Percentiles rank a stretch among this genome's conserved stretches.
Evolutionary conservation across 2,888 invertebrate genomes (phyloP).

Genomic region (Cerastis rubricosa): DNA sequence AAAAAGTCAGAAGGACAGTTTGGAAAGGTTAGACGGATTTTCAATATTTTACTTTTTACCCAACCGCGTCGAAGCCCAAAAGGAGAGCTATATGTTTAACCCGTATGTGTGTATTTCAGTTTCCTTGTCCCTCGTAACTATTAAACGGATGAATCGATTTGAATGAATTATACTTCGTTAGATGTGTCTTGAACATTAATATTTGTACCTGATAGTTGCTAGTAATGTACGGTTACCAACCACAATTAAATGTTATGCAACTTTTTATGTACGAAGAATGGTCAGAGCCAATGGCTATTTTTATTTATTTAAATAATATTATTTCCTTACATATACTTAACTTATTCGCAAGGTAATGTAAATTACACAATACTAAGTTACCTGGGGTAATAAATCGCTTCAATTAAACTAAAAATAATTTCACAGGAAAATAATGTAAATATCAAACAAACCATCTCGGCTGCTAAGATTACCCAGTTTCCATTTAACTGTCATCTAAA

Average conservation of each 20-base stretch:
- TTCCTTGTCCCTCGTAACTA: no score
- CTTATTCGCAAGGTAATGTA: neutral
- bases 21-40: neutral
- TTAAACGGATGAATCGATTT: no score
- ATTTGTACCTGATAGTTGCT: no score
- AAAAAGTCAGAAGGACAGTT: neutral
- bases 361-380: neutral
- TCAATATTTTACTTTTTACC: neutral
- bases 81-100: no score
- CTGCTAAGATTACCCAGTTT: constrained; percentile 36
- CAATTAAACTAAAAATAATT: neutral
- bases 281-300: no score
- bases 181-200: no score
- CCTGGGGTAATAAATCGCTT: neutral
- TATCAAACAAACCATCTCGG: constrained; percentile 38
- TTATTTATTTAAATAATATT: neutral
- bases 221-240: no score
- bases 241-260: no score
- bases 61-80: no score
- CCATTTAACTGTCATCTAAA: constrained; percentile 57
- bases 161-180: no score
- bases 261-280: no score
- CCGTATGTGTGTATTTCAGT: no score
- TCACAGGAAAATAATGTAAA: neutral
- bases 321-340: neutral